Base-by-base conservation (phyloP, 2,797 vertebrate species). In the Danio albolineatus region DNA sequence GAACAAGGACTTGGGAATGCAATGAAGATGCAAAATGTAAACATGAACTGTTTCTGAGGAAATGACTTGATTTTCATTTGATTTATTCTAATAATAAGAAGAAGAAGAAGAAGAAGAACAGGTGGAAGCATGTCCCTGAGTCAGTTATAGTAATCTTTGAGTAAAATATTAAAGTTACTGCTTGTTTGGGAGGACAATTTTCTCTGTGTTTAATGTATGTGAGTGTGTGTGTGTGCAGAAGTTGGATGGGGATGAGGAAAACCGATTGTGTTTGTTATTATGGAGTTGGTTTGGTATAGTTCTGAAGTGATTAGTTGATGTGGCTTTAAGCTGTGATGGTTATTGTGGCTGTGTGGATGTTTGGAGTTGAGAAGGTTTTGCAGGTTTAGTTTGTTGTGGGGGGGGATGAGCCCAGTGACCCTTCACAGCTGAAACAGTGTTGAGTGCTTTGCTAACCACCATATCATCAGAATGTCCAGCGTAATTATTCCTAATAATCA, bases 401-500 rank as follows among this genome's bases (percentile, higher is more conserved):
- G 49, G 39, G 66, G 49, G 64, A 0, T 81, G 75, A 81, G 79
- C 75, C 53, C 28, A 5, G 6, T 71, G 75, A 69, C 64, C 79
- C 59, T 2, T 53, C 56, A 14, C 41, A 48, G 71, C 54, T 54
- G 38, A 51, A 64, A 70, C 64, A 78, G 39, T 70, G 21, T 19
- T 16, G 54, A 36, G 73, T 67, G 49, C 74, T 65, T 75, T 36
- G 46, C 74, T 64, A 59, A 69, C 12, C 44, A 59, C 57, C 14
- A 4, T 78, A 73, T 75, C 79, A 78, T 86, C 83, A 79, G 76
- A 73, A 66, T 54, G 60, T 54, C 38, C 54, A 46, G 53, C 51
- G 57, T 81, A 81, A 81, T 81, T 84, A 79, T 79, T 79, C 38
- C 56, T 51, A 46, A 2, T 57, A 44, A 84, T 64, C 48, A 75